Evolutionary conservation across 2,113 vertebrate genomes (phyloP), one percentile per base, ranked within the genome.

Genomic region (Casuarius casuarius): DNA sequence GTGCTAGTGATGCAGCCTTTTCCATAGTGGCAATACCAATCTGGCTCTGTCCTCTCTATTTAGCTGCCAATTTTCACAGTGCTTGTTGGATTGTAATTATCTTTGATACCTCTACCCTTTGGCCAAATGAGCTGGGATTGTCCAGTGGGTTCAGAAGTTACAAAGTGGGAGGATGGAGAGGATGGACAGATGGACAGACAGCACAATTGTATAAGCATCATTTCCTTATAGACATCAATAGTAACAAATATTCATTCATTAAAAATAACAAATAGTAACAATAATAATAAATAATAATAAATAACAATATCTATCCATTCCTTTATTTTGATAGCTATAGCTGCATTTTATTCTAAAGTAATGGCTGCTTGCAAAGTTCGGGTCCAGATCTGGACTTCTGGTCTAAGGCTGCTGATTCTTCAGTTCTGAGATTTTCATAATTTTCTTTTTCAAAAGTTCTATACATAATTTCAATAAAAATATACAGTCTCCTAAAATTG

Each of bases 151-250:
- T 71, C 83, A 54, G 19, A 63, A 91, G 29, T 46, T 48, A n/a
- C 29, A 54, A 8, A 29, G 21, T 25, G 6, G 38, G 68, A 79
- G 40, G 56, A 63, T 33, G 74, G 61, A 31, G 68, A 79, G 40
- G 56, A 63, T 33, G 74, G 61, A 31, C 5, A 56, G 35, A 19
- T 61, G 72, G 29, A 42, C 15, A 71, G 42, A 26, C 17, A 58
- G 63, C 38, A 23, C 35, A 62, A 42, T 40, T 74, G 49, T 26
- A 62, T 0, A 0, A 63, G 12, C 38, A 16, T 67, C 0, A 5
- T 66, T 52, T 81, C 59, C 49, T 17, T 66, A 14, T 63, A 67
- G 74, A 78, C 38, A 72, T 14, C 14, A 71, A 22, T 28, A 61
- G 46, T 15, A 56, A 65, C 15, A 77, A 81, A 58, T 68, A 48